These are phyloP conservation scores for Drosophila tsacasi DNA, from an alignment of 1,140 invertebrate genomes.

Conservation along the genomic window DNA sequence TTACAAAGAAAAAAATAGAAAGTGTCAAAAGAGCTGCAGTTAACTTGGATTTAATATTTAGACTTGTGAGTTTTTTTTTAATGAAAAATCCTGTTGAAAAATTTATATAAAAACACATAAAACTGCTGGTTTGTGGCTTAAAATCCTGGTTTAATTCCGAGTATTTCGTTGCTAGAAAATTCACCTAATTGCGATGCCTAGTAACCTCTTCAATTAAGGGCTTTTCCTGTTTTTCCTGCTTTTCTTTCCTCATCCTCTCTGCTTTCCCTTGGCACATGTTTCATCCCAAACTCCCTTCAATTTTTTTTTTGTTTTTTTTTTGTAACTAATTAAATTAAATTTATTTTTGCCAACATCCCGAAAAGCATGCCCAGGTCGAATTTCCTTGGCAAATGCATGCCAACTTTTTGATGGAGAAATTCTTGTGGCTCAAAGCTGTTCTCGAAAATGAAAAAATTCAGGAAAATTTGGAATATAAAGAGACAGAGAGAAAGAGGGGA, in stretches of 20 bases:
- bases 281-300: neutral
- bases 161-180: neutral
- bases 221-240: neutral
- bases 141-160: neutral
- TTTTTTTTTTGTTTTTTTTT: neutral
- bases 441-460: neutral
- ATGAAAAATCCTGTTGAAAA: neutral
- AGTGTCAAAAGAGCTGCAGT: neutral
- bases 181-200: conserved; percentile 9
- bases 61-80: neutral
- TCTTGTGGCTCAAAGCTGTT: conserved; percentile 18
- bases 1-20: too few relatives aligned
- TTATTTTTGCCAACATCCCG: conserved; percentile 7
- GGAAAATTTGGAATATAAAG: conserved; percentile 11
- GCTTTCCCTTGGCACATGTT: neutral
- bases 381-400: conserved; percentile 12
- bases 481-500: neutral
- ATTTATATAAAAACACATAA: neutral
- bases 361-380: neutral
- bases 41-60: neutral
- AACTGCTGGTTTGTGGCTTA: neutral
- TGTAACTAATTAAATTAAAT: conserved; percentile 34
- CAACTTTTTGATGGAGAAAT: conserved; percentile 22
- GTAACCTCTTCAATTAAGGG: conserved; percentile 16
- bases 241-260: neutral